These are phyloP conservation scores for Aplodontia rufa DNA, from an alignment of 2,113 vertebrate species.

Conservation along the genomic window DNA sequence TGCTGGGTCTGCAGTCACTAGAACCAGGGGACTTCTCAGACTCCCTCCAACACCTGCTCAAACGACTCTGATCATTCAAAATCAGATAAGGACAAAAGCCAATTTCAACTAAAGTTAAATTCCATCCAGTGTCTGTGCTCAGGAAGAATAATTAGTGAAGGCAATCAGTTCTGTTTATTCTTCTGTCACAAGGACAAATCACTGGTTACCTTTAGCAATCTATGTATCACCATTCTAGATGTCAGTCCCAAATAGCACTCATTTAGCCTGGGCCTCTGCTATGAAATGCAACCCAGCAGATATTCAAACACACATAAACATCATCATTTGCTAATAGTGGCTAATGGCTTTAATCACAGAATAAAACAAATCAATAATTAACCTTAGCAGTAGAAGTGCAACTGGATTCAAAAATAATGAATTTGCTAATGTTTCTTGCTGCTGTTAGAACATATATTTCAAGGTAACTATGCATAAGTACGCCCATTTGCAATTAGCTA, in stretches of 20 bases:
- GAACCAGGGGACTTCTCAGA: neutral
- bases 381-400: conserved; percentile 74
- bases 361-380: conserved; percentile 81
- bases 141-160: conserved; percentile 56
- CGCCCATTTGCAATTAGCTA: conserved; percentile 59
- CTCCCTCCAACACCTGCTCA: neutral
- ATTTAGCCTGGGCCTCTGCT: conserved; percentile 65
- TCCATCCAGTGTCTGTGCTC: neutral
- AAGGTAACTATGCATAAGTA: conserved; percentile 67
- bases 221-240: conserved; percentile 34
- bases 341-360: conserved; percentile 79
- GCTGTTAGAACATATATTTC: conserved; percentile 54
- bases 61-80: conserved; percentile 40
- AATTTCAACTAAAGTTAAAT: conserved; percentile 46
- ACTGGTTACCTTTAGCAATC: conserved; percentile 22
- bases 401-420: conserved; percentile 75
- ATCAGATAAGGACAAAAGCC: conserved; percentile 30
- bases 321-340: conserved; percentile 72
- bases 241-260: conserved; percentile 49
- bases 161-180: conserved; percentile 55
- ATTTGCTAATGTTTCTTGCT: conserved; percentile 66
- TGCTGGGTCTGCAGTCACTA: neutral
- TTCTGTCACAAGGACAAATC: conserved; percentile 46
- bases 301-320: conserved; percentile 72
- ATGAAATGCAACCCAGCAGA: conserved; percentile 64